phyloP scores from a whole-genome alignment of 2,888 invertebrate genomes.

The Euzophera pinguis region DNA sequence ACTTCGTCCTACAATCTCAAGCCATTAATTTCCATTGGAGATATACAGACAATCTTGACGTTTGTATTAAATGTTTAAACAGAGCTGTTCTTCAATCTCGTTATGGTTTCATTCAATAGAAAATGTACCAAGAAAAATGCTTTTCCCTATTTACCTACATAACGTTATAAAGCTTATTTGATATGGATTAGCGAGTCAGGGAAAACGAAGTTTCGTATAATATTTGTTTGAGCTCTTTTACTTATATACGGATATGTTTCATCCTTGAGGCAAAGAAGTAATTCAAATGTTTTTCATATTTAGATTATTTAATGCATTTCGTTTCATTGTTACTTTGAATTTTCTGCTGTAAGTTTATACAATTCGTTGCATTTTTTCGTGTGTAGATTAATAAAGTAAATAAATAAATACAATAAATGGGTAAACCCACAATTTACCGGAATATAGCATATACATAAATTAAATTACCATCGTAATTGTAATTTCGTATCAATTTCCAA shows the following conservation, averaged over 20 bases:
- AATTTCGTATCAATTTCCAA: no score
- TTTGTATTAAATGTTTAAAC: background rate
- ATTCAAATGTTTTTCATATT: no score
- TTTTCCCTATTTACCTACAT: background rate
- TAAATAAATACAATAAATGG: no score
- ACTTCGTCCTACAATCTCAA: background rate
- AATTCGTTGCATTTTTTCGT: no score
- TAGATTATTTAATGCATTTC: background rate
- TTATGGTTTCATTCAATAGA: conserved; percentile 2
- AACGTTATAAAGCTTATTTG: conserved; percentile 11
- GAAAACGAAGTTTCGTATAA: conserved; percentile 38
- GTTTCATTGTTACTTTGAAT: no score
- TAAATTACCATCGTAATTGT: no score
- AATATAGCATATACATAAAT: no score
- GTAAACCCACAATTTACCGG: no score
- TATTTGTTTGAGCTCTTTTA: conserved; percentile 40
- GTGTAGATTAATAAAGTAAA: no score
- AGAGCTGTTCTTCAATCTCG: background rate
- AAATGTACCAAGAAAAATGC: conserved; percentile 1
- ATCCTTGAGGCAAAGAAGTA: background rate
- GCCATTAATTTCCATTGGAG: background rate
- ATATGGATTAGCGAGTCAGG: conserved; percentile 31
- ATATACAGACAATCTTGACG: background rate
- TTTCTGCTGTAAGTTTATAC: no score
- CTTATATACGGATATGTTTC: conserved; percentile 25